Percentiles rank a stretch among this genome's conserved stretches.
Evolutionary conservation across 2,113 vertebrate species (phyloP).

Genomic region (Siniperca knerii): DNA sequence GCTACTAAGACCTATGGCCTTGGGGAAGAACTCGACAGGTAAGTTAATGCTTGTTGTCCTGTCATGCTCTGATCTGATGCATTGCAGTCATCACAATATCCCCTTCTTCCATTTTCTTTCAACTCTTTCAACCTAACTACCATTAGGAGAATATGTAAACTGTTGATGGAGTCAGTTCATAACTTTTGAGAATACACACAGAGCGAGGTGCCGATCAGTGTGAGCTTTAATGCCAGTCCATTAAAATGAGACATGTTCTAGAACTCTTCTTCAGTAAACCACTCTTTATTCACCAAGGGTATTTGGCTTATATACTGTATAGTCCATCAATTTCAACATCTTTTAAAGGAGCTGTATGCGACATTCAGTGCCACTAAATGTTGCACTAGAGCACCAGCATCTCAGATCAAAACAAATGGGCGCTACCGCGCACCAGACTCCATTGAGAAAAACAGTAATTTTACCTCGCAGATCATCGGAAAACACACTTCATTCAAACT

Average conservation of each 20-base stretch:
- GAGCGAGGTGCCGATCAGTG: background rate
- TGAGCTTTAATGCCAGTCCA: background rate
- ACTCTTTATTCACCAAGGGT: background rate
- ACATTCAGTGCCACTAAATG: no score
- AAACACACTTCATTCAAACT: no score
- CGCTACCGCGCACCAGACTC: no score
- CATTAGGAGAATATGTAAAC: background rate
- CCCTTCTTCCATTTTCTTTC: background rate
- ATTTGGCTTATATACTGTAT: background rate
- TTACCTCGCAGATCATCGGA: no score
- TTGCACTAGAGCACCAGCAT: no score
- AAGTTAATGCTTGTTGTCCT: constrained; percentile 33
- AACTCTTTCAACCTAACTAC: no score
- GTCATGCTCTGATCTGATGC: background rate
- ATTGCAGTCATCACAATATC: background rate
- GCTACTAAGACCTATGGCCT: constrained; percentile 90
- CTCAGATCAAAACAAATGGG: no score
- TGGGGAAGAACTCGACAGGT: constrained; percentile 91
- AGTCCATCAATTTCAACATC: background rate
- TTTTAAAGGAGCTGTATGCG: no score
- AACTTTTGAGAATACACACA: background rate
- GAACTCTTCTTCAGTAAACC: background rate
- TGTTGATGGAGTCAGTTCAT: background rate
- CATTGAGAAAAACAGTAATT: no score
- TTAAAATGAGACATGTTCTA: background rate